Conservation (phyloP, 2,797 vertebrate genomes). For the Chaenodraco wilsoni region DNA sequence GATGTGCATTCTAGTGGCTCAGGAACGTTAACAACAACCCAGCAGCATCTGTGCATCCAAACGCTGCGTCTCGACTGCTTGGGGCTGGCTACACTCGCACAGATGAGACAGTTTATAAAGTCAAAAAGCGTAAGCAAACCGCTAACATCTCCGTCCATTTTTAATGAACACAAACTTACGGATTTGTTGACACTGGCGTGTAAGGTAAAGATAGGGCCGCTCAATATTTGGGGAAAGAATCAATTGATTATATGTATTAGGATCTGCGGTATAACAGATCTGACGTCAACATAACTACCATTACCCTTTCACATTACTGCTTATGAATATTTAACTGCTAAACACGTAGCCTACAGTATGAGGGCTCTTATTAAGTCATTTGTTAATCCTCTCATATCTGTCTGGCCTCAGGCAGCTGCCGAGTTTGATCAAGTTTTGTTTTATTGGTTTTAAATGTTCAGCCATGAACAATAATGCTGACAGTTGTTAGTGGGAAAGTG, state of each 20-base stretch:
- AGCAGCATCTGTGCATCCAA: constrained; percentile 36
- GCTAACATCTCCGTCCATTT: not conserved
- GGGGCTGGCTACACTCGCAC: constrained; percentile 14
- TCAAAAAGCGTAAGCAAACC: constrained; percentile 17
- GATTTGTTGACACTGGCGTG: not conserved
- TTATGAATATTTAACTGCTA: constrained; percentile 16
- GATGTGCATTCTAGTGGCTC: not conserved
- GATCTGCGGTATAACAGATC: constrained; percentile 4
- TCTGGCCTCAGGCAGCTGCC: not conserved
- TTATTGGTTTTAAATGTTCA: constrained; percentile 22
- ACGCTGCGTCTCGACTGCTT: constrained; percentile 24
- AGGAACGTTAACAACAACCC: constrained; percentile 20
- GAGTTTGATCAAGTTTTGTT: constrained; percentile 7
- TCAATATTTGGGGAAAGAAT: not conserved
- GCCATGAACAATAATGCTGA: not conserved
- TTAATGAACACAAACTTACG: not conserved
- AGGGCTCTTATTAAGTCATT: constrained; percentile 9
- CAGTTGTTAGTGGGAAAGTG: not conserved
- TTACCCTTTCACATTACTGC: not conserved
- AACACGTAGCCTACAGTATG: not conserved
- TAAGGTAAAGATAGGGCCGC: not conserved
- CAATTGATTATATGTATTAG: constrained; percentile 6
- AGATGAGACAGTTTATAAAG: not conserved
- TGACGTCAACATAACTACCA: constrained; percentile 6
- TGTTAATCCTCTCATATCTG: constrained; percentile 5